Base-by-base conservation (phyloP, 2,888 invertebrate genomes). In the Sylvicola cinctus region DNA sequence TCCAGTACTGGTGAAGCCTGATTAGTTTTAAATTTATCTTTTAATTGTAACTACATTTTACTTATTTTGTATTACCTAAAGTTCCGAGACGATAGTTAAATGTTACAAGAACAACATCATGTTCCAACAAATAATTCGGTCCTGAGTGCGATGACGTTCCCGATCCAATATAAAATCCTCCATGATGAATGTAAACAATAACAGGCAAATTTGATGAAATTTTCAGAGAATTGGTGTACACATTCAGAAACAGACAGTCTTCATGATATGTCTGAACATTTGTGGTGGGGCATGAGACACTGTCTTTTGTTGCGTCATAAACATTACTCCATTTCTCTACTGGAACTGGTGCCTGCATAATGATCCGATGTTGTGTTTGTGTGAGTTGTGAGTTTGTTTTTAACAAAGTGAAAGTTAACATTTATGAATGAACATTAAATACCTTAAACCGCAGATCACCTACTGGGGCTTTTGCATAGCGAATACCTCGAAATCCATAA, bases 101-200 rank as follows among this genome's bases (percentile, higher is more conserved):
- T 2, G 70, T 66, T 5, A 75, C 73, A 29, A 74, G 50, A 1
- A 75, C 70, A 16, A 75, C 49, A 38, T 74, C 69, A 29, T 66
- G 58, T 48, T 75, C 74, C 45, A 75, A 57, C 4, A 74, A 58
- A 44, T 73, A 69, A 41, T 68, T 61, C 0, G 75, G 74, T 0
- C 57, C 58, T 0, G n/a, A n/a, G n/a, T n/a, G n/a, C n/a, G n/a
- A 56, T 55, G 34, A 56, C 55, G 35, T 54, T 54, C 66, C 71
- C 0, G 71, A 68, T 16, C 58, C 55, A 1, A 60, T 57, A 47
- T 71, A 70, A 50, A 70, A 75, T n/a, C 65, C 73, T 1, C 77
- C 77, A 0, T 69, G 64, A 51, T 76, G 77, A 38, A 78, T 63
- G 50, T 62, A 73, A 2, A 77, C 64, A 5, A 78, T 55, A 2